Conservation (phyloP, 1,140 invertebrate genomes). For the Caerostris extrusa region DNA sequence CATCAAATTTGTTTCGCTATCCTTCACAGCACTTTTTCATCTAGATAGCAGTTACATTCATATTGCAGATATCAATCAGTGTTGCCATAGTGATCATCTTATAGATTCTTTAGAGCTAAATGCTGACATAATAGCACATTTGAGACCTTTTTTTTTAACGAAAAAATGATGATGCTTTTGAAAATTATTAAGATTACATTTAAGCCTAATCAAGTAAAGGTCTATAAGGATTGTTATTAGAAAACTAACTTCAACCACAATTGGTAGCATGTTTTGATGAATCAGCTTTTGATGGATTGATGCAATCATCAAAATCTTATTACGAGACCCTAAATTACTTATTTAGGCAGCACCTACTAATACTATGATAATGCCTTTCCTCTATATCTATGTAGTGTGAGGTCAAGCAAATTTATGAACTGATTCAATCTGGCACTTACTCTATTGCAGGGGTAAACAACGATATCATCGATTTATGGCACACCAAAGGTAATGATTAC, state of each 20-base stretch:
- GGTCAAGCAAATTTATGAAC: not conserved
- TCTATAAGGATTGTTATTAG: not conserved
- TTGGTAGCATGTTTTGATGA: constrained; percentile 32
- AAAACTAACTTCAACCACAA: not conserved
- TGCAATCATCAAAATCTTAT: constrained; percentile 53
- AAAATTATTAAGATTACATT: constrained; percentile 1
- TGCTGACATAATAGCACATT: not conserved
- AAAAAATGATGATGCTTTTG: not conserved
- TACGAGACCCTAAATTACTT: constrained; percentile 43
- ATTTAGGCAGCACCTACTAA: not conserved
- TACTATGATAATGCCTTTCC: not conserved
- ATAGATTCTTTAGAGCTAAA: not conserved
- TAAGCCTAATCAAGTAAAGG: not conserved
- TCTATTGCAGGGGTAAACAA: not conserved
- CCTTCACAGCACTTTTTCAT: not conserved
- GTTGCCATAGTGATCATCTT: constrained; percentile 20
- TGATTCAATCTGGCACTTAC: not conserved
- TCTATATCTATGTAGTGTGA: not conserved
- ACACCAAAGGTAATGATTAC: not conserved
- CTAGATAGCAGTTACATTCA: constrained; percentile 9
- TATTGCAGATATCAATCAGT: not conserved
- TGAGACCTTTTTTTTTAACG: not conserved
- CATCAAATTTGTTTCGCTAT: constrained; percentile 33
- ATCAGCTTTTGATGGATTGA: constrained; percentile 42
- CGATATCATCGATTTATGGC: not conserved